Evolutionary conservation across 2,113 vertebrate species (phyloP), one percentile per base, ranked within the genome.

Genomic region (Aegithalos caudatus): DNA sequence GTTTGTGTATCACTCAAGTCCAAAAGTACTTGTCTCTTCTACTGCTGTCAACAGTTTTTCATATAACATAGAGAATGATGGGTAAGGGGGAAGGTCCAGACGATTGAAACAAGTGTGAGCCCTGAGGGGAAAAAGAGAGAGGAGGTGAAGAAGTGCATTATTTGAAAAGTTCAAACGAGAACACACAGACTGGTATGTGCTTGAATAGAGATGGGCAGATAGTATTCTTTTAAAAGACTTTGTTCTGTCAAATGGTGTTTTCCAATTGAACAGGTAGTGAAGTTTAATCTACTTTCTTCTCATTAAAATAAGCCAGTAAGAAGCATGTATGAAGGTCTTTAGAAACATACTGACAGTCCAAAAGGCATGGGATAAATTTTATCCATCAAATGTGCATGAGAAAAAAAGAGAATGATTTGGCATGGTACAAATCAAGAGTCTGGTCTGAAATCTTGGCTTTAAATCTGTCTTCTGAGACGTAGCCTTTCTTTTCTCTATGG

Each of bases 51-150:
- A 97, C 98, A 99, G 97, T 97, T 99, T 99, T 98, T 99, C 99
- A 50, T 99, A 99, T 47, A 99, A 98, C 99, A 99, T 99, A 95
- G 99, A 99, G 98, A 99, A 99, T 72, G 99, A 99, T 13, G 99
- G 99, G 91, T 99, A 99, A 1, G 99, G 99, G 13, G 99, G 99
- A 62, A 99, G 99, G 97, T 99, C 99, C 98, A 99, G 98, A 31
- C 99, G 99, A 97, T 99, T 99, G 96, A 99, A 99, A 97, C 99
- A 99, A 67, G 99, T 99, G 96, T 99, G 99, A 96, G 99, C 99
- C 98, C 99, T 99, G 96, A 83, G 76, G 92, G 70, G n/a, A 53
- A 22, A 53, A 73, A 69, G 57, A 94, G 94, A 92, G 74, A 97
- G 86, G 53, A 78, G 51, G 51, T 86, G 42, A 91, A 78, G 73